Conservation (phyloP, 2,113 vertebrate species). For the Baryphthengus martii region DNA sequence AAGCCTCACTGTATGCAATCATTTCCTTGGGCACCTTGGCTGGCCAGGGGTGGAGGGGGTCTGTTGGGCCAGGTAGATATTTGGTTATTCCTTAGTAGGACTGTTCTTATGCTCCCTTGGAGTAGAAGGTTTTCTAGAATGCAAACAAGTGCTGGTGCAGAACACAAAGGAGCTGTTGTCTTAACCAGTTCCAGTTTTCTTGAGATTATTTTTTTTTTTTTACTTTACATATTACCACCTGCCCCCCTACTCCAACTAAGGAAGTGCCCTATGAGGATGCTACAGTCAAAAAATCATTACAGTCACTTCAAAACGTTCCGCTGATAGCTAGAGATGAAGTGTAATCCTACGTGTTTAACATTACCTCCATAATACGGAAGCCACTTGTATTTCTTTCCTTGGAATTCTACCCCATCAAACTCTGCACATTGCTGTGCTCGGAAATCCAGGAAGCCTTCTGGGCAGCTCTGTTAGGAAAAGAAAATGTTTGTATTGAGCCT, state of each 20-base stretch:
- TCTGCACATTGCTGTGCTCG: constrained; percentile 91
- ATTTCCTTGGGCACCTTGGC: background rate
- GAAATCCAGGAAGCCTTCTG: constrained; percentile 84
- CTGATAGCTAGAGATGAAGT: background rate
- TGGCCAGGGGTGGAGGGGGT: background rate
- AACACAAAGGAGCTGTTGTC: background rate
- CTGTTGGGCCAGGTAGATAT: background rate
- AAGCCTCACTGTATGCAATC: background rate
- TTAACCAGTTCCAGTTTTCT: background rate
- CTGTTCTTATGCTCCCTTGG: background rate
- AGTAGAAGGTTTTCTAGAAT: background rate
- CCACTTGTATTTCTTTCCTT: constrained; percentile 90
- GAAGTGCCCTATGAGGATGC: background rate
- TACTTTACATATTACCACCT: background rate
- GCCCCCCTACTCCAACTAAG: background rate
- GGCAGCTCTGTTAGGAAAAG: constrained; percentile 81
- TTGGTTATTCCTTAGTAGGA: background rate
- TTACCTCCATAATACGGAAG: constrained; percentile 92
- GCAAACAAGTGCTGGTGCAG: background rate
- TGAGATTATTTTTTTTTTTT: background rate
- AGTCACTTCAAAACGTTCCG: background rate
- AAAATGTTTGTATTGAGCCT: background rate
- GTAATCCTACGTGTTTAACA: background rate
- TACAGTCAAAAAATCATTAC: background rate
- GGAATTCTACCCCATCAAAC: constrained; percentile 86